Conservation (phyloP, 2,797 vertebrate species). For the Sebastes vulpes region DNA sequence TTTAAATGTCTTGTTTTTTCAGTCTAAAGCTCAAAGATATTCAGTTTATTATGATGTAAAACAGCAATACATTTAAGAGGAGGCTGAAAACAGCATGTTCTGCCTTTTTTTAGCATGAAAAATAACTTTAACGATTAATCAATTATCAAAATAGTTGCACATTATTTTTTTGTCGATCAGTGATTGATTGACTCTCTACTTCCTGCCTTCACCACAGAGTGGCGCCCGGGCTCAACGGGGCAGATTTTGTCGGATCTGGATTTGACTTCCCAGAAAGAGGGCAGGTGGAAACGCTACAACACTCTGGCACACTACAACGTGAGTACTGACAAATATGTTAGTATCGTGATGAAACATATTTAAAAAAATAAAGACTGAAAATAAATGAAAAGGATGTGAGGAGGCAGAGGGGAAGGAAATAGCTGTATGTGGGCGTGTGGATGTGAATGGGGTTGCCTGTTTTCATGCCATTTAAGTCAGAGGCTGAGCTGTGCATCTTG, state of each 20-base stretch:
- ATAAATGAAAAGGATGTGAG: neutral
- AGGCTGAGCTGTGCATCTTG: slow-evolving; percentile 19
- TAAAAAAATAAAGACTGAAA: neutral
- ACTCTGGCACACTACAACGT: slow-evolving; percentile 98
- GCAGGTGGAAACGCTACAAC: slow-evolving; percentile 95
- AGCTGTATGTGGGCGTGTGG: slow-evolving; percentile 31
- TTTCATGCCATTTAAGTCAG: slow-evolving; percentile 22
- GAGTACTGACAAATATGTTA: slow-evolving; percentile 72
- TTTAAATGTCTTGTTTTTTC: too few species aligned
- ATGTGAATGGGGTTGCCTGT: slow-evolving; percentile 26
- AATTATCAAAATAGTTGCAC: too few species aligned
- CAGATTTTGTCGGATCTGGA: slow-evolving; percentile 98
- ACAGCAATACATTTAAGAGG: too few species aligned
- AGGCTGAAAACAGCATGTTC: too few species aligned
- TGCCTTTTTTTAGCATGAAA: too few species aligned
- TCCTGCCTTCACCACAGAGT: slow-evolving; percentile 85
- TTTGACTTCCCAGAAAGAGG: slow-evolving; percentile 96
- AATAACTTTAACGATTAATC: too few species aligned
- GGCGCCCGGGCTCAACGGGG: slow-evolving; percentile 97
- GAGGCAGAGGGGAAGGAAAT: slow-evolving; percentile 12
- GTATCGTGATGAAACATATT: neutral
- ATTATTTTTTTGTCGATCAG: too few species aligned
- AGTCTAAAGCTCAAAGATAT: too few species aligned
- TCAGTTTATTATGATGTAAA: too few species aligned
- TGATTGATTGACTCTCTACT: neutral